Percentiles rank a stretch among this genome's conserved stretches.
Conservation (phyloP, 2,797 vertebrate species). For the Knipowitschia caucasica region DNA sequence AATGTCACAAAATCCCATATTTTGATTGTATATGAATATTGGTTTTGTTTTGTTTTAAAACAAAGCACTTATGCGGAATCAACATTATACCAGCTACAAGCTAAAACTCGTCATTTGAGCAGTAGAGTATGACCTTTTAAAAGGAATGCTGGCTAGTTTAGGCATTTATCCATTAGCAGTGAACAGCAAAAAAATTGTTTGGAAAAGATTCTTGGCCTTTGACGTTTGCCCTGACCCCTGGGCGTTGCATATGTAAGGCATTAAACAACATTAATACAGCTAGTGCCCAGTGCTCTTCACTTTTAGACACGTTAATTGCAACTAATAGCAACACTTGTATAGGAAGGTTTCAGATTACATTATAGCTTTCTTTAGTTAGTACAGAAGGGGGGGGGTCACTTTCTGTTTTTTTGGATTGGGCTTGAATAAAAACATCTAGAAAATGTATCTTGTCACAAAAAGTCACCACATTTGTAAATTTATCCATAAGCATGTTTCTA, state of each 20-base stretch:
- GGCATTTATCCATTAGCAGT: conserved; percentile 69
- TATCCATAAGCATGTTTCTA: too few species aligned
- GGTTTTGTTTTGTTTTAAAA: background rate
- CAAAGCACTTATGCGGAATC: background rate
- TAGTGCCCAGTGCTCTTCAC: conserved; percentile 26
- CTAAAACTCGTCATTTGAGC: background rate
- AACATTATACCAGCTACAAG: background rate
- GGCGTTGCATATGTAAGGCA: conserved; percentile 81
- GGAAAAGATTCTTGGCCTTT: conserved; percentile 75
- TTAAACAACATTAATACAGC: conserved; percentile 79
- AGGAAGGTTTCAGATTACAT: background rate
- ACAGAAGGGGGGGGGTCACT: background rate
- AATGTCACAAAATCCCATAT: too few species aligned
- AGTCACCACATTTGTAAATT: too few species aligned
- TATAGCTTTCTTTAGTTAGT: background rate
- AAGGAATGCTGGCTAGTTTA: conserved; percentile 68
- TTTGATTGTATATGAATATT: too few species aligned
- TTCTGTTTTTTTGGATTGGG: background rate
- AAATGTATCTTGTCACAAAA: too few species aligned
- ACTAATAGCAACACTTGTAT: background rate
- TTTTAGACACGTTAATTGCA: background rate
- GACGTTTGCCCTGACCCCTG: conserved; percentile 70
- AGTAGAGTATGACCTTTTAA: conserved; percentile 28
- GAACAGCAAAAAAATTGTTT: conserved; percentile 79
- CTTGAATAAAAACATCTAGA: background rate